Evolutionary conservation across 2,888 invertebrate genomes (phyloP).

Genomic region (Scaptomyza reducta): DNA sequence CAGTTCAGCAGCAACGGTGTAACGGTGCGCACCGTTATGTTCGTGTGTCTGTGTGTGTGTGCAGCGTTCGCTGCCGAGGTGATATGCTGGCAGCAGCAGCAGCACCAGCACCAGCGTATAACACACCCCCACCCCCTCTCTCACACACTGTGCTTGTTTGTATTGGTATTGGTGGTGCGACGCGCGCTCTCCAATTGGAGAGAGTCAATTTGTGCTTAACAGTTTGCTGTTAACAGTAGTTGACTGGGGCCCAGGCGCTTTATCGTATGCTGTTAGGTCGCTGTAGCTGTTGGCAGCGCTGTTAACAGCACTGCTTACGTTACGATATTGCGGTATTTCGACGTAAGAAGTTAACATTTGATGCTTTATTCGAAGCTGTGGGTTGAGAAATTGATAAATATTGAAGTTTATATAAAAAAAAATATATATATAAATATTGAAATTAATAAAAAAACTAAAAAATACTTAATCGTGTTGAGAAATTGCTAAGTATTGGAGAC

Average conservation of each 20-base stretch:
- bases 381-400: too few relatives aligned
- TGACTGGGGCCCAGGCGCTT: conserved; percentile 16
- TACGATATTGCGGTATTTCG: conserved; percentile 49
- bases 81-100: conserved; percentile 35
- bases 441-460: too few relatives aligned
- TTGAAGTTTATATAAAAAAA: too few relatives aligned
- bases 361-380: neutral
- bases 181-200: conserved; percentile 67
- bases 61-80: conserved; percentile 54
- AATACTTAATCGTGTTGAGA: too few relatives aligned
- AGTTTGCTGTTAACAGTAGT: conserved; percentile 40
- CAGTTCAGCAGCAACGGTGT: conserved; percentile 58
- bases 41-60: conserved; percentile 36
- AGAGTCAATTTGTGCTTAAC: conserved; percentile 43
- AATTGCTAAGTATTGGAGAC: too few relatives aligned
- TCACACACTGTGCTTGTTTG: conserved; percentile 9
- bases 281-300: conserved; percentile 21
- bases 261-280: conserved; percentile 40
- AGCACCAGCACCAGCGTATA: conserved; percentile 22
- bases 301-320: conserved; percentile 36
- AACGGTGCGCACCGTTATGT: conserved; percentile 64
- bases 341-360: conserved; percentile 25
- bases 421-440: too few relatives aligned
- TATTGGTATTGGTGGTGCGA: conserved; percentile 35
- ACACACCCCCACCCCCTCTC: conserved; percentile 36